Conservation (phyloP, 2,113 vertebrate species). For the Peromyscus californicus region DNA sequence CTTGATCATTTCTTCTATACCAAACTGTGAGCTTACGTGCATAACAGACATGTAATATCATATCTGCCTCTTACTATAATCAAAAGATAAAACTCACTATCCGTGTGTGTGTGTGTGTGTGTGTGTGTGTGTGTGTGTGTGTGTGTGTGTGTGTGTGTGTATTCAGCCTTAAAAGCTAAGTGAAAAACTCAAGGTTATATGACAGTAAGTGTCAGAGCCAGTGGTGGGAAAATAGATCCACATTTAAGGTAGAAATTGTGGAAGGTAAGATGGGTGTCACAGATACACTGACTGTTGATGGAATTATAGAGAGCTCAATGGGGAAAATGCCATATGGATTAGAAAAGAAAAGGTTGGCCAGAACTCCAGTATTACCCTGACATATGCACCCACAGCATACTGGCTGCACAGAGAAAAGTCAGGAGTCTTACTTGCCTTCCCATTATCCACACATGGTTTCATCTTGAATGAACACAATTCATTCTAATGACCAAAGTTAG, state of each 20-base stretch:
- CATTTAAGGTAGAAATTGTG: background rate
- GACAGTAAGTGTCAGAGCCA: background rate
- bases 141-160: background rate
- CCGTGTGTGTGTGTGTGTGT: background rate
- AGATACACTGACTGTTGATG: background rate
- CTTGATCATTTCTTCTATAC: background rate
- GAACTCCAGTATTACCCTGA: background rate
- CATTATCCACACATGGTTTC: slow-evolving; percentile 43
- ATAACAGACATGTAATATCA: background rate
- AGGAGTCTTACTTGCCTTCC: background rate
- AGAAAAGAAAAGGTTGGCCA: background rate
- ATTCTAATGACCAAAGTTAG: slow-evolving; percentile 40
- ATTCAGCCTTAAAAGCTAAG: background rate
- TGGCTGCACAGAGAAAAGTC: background rate
- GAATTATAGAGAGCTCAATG: background rate
- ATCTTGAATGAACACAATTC: slow-evolving; percentile 58
- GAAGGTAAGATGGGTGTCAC: background rate
- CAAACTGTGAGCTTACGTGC: background rate
- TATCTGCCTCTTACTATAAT: background rate
- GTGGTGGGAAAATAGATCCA: background rate
- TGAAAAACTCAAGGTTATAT: background rate
- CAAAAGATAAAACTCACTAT: background rate
- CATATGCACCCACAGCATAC: background rate
- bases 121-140: background rate
- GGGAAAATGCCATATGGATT: background rate